Evolutionary conservation across 2,113 vertebrate species (phyloP).

Genomic region (Tychaedon coryphoeus): DNA sequence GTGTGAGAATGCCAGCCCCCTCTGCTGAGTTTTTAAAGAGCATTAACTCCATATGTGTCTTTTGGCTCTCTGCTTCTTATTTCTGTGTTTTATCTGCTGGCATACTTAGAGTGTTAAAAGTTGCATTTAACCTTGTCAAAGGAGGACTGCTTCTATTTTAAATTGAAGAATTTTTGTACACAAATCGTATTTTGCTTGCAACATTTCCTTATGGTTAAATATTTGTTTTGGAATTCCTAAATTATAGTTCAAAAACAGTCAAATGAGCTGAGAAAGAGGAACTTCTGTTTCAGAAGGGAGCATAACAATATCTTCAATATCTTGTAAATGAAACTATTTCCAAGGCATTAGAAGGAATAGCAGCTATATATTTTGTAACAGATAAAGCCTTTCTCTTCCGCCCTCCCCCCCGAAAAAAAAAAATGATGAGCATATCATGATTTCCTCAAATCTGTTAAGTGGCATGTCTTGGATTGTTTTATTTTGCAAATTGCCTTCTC

Average conservation of each 20-base stretch:
- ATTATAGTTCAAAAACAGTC: background rate
- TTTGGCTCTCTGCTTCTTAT: slow-evolving; percentile 17
- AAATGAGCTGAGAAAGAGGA: background rate
- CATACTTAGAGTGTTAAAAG: slow-evolving; percentile 1
- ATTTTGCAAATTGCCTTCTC: background rate
- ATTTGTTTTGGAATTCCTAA: slow-evolving; percentile 12
- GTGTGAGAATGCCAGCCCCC: background rate
- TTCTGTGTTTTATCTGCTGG: slow-evolving; percentile 32
- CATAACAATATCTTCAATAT: background rate
- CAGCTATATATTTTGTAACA: background rate
- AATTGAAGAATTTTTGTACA: background rate
- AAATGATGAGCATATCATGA: background rate
- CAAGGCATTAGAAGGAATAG: background rate
- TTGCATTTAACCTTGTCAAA: slow-evolving; percentile 46
- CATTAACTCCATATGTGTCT: slow-evolving; percentile 14
- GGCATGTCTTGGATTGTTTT: background rate
- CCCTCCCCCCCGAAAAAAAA: too few species aligned
- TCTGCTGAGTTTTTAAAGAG: background rate
- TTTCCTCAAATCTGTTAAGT: background rate
- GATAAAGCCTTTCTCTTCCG: background rate
- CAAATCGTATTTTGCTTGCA: background rate
- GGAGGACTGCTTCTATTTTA: background rate
- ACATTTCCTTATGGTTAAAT: slow-evolving; percentile 14
- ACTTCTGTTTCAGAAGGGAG: background rate
- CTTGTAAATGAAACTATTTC: background rate